These are phyloP conservation scores for Anser cygnoides DNA, from an alignment of 2,113 vertebrate species.

Conservation along the genomic window DNA sequence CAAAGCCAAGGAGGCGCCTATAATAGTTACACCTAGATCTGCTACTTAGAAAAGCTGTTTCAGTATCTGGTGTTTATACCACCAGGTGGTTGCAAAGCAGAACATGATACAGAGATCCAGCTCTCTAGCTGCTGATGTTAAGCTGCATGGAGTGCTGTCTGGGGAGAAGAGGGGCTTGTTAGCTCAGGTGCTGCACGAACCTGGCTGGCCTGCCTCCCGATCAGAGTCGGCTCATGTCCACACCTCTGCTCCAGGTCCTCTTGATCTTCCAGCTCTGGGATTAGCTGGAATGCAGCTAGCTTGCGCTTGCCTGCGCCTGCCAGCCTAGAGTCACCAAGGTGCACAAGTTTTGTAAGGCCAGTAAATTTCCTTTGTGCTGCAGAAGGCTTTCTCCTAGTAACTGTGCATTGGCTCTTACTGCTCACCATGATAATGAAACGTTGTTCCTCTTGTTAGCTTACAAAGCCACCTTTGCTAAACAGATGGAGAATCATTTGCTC, in stretches of 20 bases:
- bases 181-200: background rate
- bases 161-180: background rate
- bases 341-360: background rate
- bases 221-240: background rate
- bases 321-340: background rate
- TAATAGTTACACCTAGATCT: background rate
- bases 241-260: accelerated
- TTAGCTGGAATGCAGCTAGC: background rate
- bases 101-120: background rate
- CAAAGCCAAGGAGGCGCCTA: background rate
- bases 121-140: background rate
- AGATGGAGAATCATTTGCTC: constrained; percentile 6
- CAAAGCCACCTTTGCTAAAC: constrained; percentile 40
- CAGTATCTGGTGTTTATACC: background rate
- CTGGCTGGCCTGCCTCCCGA: background rate
- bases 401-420: background rate
- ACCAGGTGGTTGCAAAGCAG: background rate
- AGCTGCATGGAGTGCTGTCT: background rate
- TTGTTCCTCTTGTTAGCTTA: constrained; percentile 11
- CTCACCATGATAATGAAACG: constrained; percentile 11
- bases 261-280: background rate
- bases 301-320: background rate
- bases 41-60: background rate
- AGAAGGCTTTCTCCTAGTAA: background rate
- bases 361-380: background rate